These are phyloP conservation scores for Nothura maculosa DNA, from an alignment of 2,797 vertebrate genomes.

Conservation along the genomic window DNA sequence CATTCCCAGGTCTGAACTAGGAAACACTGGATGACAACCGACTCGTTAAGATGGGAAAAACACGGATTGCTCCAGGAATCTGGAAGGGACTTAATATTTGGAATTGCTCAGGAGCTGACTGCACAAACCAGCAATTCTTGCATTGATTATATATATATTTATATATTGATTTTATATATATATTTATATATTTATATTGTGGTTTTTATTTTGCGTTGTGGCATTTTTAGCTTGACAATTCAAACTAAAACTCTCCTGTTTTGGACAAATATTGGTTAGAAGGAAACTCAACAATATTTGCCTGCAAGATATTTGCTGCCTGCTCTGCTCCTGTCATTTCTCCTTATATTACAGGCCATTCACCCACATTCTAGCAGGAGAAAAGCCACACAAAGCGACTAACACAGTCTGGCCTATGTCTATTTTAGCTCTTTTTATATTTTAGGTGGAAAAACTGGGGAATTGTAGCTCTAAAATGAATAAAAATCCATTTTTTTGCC, in stretches of 20 bases:
- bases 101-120: background rate
- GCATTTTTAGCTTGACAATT: background rate
- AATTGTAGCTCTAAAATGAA: too few relatives aligned
- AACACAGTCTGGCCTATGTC: background rate
- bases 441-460: background rate
- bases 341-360: background rate
- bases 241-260: background rate
- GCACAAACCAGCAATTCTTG: background rate
- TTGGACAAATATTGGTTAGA: background rate
- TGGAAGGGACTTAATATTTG: background rate
- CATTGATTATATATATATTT: too few relatives aligned
- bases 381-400: background rate
- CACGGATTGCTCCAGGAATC: background rate
- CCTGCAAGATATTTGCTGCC: background rate
- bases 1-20: background rate
- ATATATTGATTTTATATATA: too few relatives aligned
- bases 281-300: background rate
- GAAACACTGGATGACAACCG: background rate
- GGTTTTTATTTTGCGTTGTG: too few relatives aligned
- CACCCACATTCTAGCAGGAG: background rate
- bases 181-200: too few relatives aligned
- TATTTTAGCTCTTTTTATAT: background rate
- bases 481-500: too few relatives aligned
- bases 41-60: too few relatives aligned
- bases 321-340: accelerated